These are phyloP conservation scores for Diceros bicornis DNA, from an alignment of 2,797 vertebrate species.

Conservation along the genomic window DNA sequence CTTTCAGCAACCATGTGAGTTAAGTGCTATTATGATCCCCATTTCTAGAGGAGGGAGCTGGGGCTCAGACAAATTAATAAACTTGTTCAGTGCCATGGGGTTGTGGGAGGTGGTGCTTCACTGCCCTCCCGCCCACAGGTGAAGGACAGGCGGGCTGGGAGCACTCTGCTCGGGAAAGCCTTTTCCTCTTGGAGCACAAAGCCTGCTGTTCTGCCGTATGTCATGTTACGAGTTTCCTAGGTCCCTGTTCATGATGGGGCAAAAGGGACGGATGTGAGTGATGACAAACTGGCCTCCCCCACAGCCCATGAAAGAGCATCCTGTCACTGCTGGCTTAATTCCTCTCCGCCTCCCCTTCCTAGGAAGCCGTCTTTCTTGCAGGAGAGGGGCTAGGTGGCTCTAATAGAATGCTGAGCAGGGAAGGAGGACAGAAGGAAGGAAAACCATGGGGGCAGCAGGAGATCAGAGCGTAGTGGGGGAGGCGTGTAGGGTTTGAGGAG, in stretches of 20 bases:
- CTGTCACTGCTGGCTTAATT: background rate
- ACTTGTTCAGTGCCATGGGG: background rate
- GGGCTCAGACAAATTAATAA: background rate
- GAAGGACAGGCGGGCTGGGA: background rate
- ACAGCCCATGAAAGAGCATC: background rate
- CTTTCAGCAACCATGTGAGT: background rate
- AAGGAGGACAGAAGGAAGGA: background rate
- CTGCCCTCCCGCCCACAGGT: no score
- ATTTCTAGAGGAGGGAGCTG: background rate
- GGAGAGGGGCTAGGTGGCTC: background rate
- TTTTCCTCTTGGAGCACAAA: background rate
- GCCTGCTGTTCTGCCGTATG: background rate
- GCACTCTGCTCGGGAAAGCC: background rate
- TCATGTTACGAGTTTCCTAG: background rate
- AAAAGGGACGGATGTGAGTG: background rate
- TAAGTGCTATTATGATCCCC: background rate
- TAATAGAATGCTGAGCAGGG: background rate
- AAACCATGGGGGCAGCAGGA: background rate
- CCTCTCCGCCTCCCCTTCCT: background rate
- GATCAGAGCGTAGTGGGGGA: background rate
- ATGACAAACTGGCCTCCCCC: rapidly evolving
- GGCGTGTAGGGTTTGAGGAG: background rate
- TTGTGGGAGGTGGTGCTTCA: background rate
- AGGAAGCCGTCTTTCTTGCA: background rate
- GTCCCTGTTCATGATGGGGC: background rate